Evolutionary conservation across 2,888 invertebrate species (phyloP).

Genomic region (Mesoligia furuncula): DNA sequence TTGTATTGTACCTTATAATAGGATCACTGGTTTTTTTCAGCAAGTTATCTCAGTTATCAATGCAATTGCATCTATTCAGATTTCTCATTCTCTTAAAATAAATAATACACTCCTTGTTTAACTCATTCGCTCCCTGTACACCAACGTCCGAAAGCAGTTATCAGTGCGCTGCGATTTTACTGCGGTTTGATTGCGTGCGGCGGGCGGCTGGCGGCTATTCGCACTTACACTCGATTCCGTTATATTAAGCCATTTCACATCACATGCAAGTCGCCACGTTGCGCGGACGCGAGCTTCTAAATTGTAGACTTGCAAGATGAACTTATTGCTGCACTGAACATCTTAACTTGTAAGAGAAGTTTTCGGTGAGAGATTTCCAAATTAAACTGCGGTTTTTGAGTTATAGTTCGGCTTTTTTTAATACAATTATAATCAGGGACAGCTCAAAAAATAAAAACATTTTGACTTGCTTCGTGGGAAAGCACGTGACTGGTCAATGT

Average conservation of each 20-base stretch:
- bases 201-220: constrained; percentile 63
- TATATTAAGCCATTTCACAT: constrained; percentile 75
- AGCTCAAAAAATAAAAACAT: neutral
- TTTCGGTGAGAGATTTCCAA: neutral
- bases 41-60: neutral
- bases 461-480: neutral
- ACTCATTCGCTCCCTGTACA: constrained; percentile 59
- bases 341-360: constrained; percentile 9
- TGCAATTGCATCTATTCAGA: neutral
- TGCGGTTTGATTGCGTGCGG: constrained; percentile 83
- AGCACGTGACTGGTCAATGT: neutral
- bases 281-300: constrained; percentile 40
- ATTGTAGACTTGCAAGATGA: constrained; percentile 49
- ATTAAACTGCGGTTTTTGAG: neutral
- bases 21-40: neutral
- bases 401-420: neutral
- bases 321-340: constrained; percentile 40
- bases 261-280: constrained; percentile 54
- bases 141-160: constrained; percentile 70
- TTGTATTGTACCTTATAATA: neutral
- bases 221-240: constrained; percentile 76
- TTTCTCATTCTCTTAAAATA: neutral
- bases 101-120: neutral
- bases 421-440: neutral
- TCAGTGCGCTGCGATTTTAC: constrained; percentile 79